Evolutionary conservation across 2,888 invertebrate species (phyloP).

Genomic region (Diarsia mendica): DNA sequence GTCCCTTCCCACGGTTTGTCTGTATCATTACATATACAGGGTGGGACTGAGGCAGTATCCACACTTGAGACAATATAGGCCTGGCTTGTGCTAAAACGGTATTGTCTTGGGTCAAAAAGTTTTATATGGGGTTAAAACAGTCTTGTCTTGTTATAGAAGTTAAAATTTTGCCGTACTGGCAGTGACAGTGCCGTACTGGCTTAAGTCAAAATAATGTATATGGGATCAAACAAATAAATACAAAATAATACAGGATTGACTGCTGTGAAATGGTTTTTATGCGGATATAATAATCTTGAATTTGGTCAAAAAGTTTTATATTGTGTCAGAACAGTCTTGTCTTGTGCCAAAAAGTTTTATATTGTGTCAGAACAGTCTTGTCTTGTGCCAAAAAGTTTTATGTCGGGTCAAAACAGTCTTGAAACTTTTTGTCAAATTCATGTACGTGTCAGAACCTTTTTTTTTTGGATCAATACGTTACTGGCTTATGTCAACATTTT

Average conservation of each 20-base stretch:
- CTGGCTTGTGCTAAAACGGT: too few species aligned
- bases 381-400: not conserved
- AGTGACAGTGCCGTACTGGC: too few species aligned
- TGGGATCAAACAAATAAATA: too few species aligned
- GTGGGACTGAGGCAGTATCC: conserved; percentile 33
- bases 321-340: not conserved
- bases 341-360: not conserved
- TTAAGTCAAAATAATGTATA: not conserved
- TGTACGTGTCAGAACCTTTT: too few species aligned
- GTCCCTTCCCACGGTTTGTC: conserved; percentile 80
- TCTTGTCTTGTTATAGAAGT: too few species aligned
- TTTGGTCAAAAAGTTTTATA: not conserved
- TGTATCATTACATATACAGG: conserved; percentile 62
- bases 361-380: not conserved
- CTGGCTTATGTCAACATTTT: too few species aligned
- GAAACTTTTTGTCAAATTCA: not conserved
- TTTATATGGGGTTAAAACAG: not conserved
- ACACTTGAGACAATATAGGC: conserved; percentile 10
- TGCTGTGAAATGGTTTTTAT: not conserved
- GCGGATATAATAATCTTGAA: not conserved
- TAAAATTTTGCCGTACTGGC: too few species aligned
- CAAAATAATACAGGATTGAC: too few species aligned
- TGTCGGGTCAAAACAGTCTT: not conserved
- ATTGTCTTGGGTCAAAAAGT: not conserved
- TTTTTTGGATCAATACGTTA: too few species aligned